phyloP scores from a whole-genome alignment of 2,888 invertebrate species.

The Taenaris catops region DNA sequence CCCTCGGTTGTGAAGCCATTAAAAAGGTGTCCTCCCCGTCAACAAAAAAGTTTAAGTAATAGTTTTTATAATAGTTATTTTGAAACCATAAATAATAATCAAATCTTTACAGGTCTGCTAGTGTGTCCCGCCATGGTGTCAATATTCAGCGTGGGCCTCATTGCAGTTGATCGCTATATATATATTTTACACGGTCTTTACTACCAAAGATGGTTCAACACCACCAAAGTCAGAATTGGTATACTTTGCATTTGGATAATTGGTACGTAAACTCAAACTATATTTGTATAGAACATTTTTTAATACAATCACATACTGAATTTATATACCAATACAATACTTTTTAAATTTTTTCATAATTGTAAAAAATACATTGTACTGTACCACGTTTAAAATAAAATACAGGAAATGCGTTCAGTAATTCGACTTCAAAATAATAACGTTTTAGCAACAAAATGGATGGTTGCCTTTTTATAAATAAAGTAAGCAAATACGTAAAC shows the following conservation, averaged over 20 bases:
- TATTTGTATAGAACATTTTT: neutral
- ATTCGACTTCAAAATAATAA: no score
- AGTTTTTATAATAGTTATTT: neutral
- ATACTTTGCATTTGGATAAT: slow-evolving; percentile 55
- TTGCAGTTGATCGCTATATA: slow-evolving; percentile 82
- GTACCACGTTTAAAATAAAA: no score
- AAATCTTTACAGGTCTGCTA: slow-evolving; percentile 69
- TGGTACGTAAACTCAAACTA: slow-evolving; percentile 8
- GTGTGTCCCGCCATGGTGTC: slow-evolving; percentile 83
- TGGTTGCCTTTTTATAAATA: no score
- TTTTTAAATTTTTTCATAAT: no score
- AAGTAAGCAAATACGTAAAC: no score
- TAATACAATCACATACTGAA: no score
- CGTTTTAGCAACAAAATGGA: no score
- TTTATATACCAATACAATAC: no score
- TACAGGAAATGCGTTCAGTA: no score
- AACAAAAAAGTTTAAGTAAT: slow-evolving; percentile 64
- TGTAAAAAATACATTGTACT: no score
- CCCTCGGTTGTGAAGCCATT: no score
- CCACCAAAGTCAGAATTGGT: slow-evolving; percentile 75
- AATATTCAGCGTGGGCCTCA: slow-evolving; percentile 81
- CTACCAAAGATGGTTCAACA: slow-evolving; percentile 81
- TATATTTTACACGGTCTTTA: slow-evolving; percentile 82
- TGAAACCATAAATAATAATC: neutral
- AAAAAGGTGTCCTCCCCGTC: no score